Conservation (phyloP, 2,797 vertebrate genomes). For the Alcedo quadribrachys region DNA sequence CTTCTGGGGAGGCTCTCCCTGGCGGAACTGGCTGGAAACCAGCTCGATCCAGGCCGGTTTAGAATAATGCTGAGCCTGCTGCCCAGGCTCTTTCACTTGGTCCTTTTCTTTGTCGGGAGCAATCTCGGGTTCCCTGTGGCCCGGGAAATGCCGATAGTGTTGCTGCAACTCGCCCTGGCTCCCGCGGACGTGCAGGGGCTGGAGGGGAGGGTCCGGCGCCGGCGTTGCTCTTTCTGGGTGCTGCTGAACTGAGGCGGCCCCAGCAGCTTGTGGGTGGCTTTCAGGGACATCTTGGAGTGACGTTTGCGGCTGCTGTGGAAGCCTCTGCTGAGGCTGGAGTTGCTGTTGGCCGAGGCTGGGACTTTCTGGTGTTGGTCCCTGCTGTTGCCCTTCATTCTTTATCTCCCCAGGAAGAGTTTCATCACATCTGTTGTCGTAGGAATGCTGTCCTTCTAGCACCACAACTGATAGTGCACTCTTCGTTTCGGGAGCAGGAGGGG, state of each 20-base stretch:
- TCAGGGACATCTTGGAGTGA: conserved; percentile 68
- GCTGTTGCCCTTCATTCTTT: conserved; percentile 70
- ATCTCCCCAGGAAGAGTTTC: conserved; percentile 71
- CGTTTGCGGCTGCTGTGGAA: conserved; percentile 77
- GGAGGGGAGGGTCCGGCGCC: conserved; percentile 46
- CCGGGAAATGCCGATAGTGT: conserved; percentile 57
- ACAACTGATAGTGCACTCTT: conserved; percentile 65
- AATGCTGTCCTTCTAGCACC: conserved; percentile 69
- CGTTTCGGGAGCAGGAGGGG: conserved; percentile 69
- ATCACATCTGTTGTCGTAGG: conserved; percentile 67
- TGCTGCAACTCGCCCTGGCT: conserved; percentile 50
- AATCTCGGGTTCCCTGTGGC: conserved; percentile 62
- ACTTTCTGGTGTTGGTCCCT: conserved; percentile 46
- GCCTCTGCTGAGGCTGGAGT: conserved; percentile 68
- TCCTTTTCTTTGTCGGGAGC: conserved; percentile 67
- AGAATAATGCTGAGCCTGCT: conserved; percentile 66
- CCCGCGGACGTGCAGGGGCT: conserved; percentile 18
- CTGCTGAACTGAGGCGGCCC: conserved; percentile 3
- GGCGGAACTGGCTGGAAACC: conserved; percentile 77
- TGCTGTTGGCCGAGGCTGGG: conserved; percentile 38
- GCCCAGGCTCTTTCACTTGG: conserved; percentile 68
- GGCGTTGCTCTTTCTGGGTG: conserved; percentile 47
- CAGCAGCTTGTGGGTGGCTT: conserved; percentile 17
- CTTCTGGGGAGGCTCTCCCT: conserved; percentile 77
- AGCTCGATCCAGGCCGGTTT: conserved; percentile 86